Evolutionary conservation across 2,797 vertebrate species (phyloP).

Genomic region (Garrulus glandarius): DNA sequence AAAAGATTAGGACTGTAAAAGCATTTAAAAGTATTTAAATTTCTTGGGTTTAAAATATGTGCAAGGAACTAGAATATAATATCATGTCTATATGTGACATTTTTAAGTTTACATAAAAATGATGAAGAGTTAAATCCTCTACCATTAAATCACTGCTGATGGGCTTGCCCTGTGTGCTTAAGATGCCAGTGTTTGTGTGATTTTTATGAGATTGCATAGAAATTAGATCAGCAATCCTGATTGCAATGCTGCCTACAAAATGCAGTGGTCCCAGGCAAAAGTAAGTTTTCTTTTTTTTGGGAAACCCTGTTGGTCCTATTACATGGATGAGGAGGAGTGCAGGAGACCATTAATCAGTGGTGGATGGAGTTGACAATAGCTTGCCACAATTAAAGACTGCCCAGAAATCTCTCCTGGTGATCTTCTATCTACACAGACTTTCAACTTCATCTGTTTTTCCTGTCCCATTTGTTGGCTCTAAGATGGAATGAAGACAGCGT

Average conservation of each 20-base stretch:
- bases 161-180: neutral
- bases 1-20: neutral
- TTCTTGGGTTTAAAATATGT: neutral
- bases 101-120: slow-evolving; percentile 14
- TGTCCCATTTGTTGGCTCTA: neutral
- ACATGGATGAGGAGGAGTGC: neutral
- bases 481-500: neutral
- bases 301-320: neutral
- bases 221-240: neutral
- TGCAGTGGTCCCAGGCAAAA: neutral
- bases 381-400: neutral
- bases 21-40: neutral
- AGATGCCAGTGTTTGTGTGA: neutral
- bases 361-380: neutral
- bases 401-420: neutral
- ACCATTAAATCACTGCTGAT: neutral
- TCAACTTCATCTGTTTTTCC: neutral
- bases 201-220: neutral
- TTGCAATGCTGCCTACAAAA: neutral
- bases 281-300: neutral
- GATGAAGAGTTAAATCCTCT: neutral
- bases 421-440: neutral
- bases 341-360: neutral
- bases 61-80: neutral
- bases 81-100: neutral